A percentile compares a stretch with the other conserved stretches of the same genome.
Evolutionary conservation across 2,888 invertebrate species (phyloP).

Genomic region (Boloria euphrosyne): DNA sequence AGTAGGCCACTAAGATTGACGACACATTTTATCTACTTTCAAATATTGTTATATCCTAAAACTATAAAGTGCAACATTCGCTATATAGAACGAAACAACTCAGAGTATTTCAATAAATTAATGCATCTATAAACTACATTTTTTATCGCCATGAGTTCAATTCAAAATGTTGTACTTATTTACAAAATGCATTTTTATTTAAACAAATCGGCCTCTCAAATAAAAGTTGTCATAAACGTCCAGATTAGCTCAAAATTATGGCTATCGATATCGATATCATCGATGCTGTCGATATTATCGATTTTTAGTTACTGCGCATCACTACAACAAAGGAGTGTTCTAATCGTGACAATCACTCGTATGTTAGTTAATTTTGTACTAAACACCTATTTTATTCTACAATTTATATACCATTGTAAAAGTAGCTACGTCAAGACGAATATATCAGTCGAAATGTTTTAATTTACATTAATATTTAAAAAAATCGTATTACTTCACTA

Average conservation of each 20-base stretch:
- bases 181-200: slow-evolving; percentile 74
- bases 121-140: slow-evolving; percentile 67
- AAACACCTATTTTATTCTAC: slow-evolving; percentile 75
- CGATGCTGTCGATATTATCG: slow-evolving; percentile 15
- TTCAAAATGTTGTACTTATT: slow-evolving; percentile 71
- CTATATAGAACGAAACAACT: slow-evolving; percentile 76
- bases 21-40: slow-evolving; percentile 74
- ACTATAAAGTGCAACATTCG: slow-evolving; percentile 78
- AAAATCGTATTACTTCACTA: slow-evolving; percentile 50
- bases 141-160: slow-evolving; percentile 58
- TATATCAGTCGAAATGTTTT: slow-evolving; percentile 79
- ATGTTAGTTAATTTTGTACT: slow-evolving; percentile 67
- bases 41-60: slow-evolving; percentile 71
- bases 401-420: slow-evolving; percentile 73
- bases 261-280: slow-evolving; percentile 24
- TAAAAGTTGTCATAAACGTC: slow-evolving; percentile 35
- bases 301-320: slow-evolving; percentile 26
- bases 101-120: slow-evolving; percentile 79
- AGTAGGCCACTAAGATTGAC: slow-evolving; percentile 76
- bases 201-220: slow-evolving; percentile 51
- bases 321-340: slow-evolving; percentile 40
- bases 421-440: slow-evolving; percentile 74
- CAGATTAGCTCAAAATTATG: slow-evolving; percentile 28
- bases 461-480: slow-evolving; percentile 69
- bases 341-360: slow-evolving; percentile 43